A percentile compares a stretch with the other conserved stretches of the same genome.
Evolutionary conservation across 2,113 vertebrate species (phyloP).

Genomic region (Nettapus auritus): DNA sequence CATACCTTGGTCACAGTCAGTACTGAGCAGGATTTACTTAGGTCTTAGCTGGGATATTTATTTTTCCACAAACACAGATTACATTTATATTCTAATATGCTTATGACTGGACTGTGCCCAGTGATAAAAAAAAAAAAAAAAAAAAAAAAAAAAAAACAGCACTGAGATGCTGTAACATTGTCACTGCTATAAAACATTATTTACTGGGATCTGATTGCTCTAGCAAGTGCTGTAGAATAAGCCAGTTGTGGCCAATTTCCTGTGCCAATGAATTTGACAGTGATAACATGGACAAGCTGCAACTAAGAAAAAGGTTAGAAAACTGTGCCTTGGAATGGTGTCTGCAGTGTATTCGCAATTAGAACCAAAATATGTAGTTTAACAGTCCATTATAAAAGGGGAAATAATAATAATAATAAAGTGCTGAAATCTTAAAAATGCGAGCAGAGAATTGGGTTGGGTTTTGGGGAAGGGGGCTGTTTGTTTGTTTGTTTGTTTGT

Average conservation of each 20-base stretch:
- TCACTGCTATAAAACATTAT: not conserved
- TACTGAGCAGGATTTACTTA: not conserved
- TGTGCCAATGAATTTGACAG: not conserved
- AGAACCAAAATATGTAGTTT: slow-evolving; percentile 28
- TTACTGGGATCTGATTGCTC: not conserved
- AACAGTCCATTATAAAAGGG: not conserved
- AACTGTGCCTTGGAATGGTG: not conserved
- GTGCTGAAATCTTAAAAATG: not conserved
- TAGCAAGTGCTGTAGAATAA: not conserved
- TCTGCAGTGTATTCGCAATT: not conserved
- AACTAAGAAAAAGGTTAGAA: not conserved
- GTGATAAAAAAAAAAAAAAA: not conserved
- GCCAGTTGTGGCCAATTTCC: not conserved
- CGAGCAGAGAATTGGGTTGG: not conserved
- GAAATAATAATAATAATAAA: rapidly evolving
- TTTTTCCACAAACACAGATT: not conserved
- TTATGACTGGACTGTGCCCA: not conserved
- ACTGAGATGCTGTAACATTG: not conserved
- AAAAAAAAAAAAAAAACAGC: not conserved
- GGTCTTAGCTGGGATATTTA: not conserved
- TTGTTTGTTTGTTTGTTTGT: not conserved
- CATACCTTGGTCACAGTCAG: not conserved
- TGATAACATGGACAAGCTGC: not conserved
- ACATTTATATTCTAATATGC: not conserved
- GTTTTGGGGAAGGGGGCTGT: no score